phyloP scores from a whole-genome alignment of 2,113 vertebrate species.

The Herpetotheres cachinnans region DNA sequence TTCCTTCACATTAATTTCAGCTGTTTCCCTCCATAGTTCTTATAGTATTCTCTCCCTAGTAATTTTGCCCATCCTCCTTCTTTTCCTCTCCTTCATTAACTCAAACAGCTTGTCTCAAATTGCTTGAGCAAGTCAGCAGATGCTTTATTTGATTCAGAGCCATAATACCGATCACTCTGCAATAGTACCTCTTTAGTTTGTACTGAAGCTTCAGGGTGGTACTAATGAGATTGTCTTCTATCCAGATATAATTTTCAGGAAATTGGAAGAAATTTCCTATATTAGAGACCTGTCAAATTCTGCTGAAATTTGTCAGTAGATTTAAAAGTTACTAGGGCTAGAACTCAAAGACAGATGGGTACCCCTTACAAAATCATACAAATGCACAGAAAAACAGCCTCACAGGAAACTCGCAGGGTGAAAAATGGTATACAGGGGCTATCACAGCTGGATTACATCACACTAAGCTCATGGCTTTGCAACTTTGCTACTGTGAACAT shows the following conservation, averaged over 20 bases:
- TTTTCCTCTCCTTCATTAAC: neutral
- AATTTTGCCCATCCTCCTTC: neutral
- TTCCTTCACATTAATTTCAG: neutral
- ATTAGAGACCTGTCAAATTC: neutral
- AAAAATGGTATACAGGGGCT: rapidly evolving
- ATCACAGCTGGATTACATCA: neutral
- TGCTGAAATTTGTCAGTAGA: neutral
- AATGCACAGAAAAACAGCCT: neutral
- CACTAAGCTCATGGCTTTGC: neutral
- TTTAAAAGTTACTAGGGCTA: neutral
- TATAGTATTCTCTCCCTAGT: neutral
- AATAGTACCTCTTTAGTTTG: neutral
- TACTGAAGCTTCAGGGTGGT: neutral
- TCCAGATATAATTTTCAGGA: neutral
- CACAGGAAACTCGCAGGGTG: rapidly evolving
- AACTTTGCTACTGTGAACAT: neutral
- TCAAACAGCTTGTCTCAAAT: neutral
- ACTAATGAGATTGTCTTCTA: neutral
- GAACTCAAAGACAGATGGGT: neutral
- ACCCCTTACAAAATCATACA: neutral
- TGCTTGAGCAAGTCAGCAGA: neutral
- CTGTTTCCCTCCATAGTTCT: neutral
- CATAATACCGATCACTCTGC: neutral
- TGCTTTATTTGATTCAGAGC: neutral
- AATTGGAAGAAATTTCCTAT: neutral